phyloP scores from a whole-genome alignment of 1,140 invertebrate genomes.

The Ladona fulva region DNA sequence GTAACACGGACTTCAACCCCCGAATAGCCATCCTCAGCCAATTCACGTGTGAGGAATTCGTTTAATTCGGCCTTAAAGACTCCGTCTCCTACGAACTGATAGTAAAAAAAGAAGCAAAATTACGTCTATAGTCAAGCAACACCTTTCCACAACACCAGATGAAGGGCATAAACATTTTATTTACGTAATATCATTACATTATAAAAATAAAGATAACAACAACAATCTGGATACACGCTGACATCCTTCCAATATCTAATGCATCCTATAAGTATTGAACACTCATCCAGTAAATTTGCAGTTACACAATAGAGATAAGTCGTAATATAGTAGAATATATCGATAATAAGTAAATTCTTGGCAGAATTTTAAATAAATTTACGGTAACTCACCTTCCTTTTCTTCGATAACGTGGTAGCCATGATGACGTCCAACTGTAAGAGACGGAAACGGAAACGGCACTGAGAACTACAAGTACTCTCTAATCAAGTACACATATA shows the following conservation, averaged over 20 bases:
- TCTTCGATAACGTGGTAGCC: constrained; percentile 20
- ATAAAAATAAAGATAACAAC: neutral
- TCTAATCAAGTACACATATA: neutral
- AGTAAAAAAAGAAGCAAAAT: constrained; percentile 29
- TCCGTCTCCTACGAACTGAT: constrained; percentile 94
- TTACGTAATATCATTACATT: constrained; percentile 8
- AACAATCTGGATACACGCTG: neutral
- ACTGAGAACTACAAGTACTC: neutral
- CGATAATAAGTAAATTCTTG: no score
- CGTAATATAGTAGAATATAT: neutral
- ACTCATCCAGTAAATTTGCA: neutral
- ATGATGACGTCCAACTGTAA: constrained; percentile 16
- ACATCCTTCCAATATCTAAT: neutral
- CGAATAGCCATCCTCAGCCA: constrained; percentile 99
- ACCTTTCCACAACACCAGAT: constrained; percentile 14
- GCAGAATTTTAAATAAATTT: neutral
- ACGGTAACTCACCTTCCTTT: constrained; percentile 16
- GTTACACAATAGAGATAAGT: neutral
- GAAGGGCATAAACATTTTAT: constrained; percentile 19
- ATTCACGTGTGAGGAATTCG: constrained; percentile 95
- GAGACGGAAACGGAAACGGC: constrained; percentile 8
- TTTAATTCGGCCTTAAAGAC: constrained; percentile 99
- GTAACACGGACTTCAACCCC: constrained; percentile 96
- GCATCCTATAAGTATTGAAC: neutral
- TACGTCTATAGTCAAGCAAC: constrained; percentile 4